These are phyloP conservation scores for Stenopsyche tienmushanensis DNA, from an alignment of 1,140 invertebrate genomes.

Conservation along the genomic window DNA sequence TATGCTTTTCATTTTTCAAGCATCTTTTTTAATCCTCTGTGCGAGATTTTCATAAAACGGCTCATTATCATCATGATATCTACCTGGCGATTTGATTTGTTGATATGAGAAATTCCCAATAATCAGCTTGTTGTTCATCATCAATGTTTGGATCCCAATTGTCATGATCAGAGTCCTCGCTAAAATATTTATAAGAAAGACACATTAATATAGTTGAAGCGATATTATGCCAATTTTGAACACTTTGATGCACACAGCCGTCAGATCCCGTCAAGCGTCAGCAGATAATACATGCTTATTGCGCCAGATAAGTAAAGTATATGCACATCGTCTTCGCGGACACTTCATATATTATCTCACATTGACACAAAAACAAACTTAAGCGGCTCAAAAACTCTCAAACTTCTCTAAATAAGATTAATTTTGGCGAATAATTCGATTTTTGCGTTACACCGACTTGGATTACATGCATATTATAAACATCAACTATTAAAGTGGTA, in stretches of 20 bases:
- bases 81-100: constrained; percentile 55
- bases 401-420: too few relatives aligned
- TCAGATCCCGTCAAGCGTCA: neutral
- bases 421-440: too few relatives aligned
- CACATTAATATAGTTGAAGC: neutral
- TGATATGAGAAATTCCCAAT: constrained; percentile 54
- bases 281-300: neutral
- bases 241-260: neutral
- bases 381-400: too few relatives aligned
- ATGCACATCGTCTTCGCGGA: neutral
- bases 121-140: constrained; percentile 54
- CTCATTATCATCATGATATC: constrained; percentile 35
- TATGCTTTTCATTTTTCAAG: constrained; percentile 48
- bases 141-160: constrained; percentile 56
- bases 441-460: too few relatives aligned
- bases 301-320: neutral
- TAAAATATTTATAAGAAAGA: constrained; percentile 29
- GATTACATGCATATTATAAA: too few relatives aligned
- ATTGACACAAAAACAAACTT: too few relatives aligned
- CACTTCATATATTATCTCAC: too few relatives aligned
- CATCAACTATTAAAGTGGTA: too few relatives aligned
- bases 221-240: neutral
- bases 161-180: constrained; percentile 53
- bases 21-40: constrained; percentile 45
- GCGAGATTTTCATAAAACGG: constrained; percentile 44